Base-by-base conservation (phyloP, 2,888 invertebrate species). In the Azorinus chamasolen region DNA sequence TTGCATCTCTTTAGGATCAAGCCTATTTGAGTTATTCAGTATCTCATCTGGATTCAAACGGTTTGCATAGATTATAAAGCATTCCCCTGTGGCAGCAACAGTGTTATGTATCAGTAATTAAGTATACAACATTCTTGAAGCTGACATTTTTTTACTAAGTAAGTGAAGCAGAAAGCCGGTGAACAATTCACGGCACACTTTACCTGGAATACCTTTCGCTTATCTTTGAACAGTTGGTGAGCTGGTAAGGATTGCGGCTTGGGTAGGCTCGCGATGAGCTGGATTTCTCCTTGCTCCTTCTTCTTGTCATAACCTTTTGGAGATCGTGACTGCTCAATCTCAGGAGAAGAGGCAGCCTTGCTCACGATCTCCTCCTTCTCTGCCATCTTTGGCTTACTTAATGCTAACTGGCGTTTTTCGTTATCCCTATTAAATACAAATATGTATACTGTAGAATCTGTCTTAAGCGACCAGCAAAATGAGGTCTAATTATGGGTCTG, bases 221-320 rank as follows among this genome's bases (percentile, higher is more conserved):
- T 83, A 65, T 87, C 87, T 83, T 86, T 88, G 64, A 87, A 87
- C 55, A 87, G 79, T 71, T 89, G 88, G 54, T 86, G 88, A 48
- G 83, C 79, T 10, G 88, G 88, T 43, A 89, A 79, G 4, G 89
- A 89, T 63, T 88, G 89, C 20, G 89, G 88, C 71, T 90, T 90
- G 6, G 90, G 89, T 45, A 90, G 69, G 77, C 85, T 87, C 24
- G 88, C 87, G 57, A 87, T 84, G 61, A 88, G 71, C 24, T 85
- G 83, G 6, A 86, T 74, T 61, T 89, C 87, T 20, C 79, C 63
- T 45, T 81, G 80, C 22, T 74, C 66, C 64, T 85, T 83, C 58
- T 71, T 71, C 22, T 70, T 48, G 37, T 48, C 46, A 27, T 79
- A 73, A 50, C 48, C 63, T 55, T 79, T 82, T 8, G 72, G 64